These are phyloP conservation scores for Drepana arcuata DNA, from an alignment of 1,140 invertebrate species.

Conservation along the genomic window DNA sequence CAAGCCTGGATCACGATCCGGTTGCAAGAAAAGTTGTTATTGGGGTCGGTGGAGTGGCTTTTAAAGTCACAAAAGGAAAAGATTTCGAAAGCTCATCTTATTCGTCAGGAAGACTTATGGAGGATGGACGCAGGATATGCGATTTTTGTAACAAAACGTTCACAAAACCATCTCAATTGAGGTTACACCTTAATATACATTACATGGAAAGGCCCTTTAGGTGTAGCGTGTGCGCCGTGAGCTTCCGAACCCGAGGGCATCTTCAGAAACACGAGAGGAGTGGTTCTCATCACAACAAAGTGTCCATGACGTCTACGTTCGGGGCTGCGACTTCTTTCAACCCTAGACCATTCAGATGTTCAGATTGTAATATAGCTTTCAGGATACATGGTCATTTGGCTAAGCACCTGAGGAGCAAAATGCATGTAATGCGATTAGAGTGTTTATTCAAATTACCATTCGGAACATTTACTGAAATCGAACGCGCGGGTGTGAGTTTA, in stretches of 20 bases:
- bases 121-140: slow-evolving; percentile 88
- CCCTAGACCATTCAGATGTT: slow-evolving; percentile 94
- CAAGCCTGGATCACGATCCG: slow-evolving; percentile 46
- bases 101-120: slow-evolving; percentile 72
- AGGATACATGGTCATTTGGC: slow-evolving; percentile 96
- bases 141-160: slow-evolving; percentile 93
- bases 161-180: slow-evolving; percentile 89
- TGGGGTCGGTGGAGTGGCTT: slow-evolving; percentile 64
- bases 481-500: slow-evolving; percentile 89
- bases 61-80: slow-evolving; percentile 62
- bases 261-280: slow-evolving; percentile 93
- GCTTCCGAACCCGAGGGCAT: slow-evolving; percentile 92
- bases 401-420: slow-evolving; percentile 96
- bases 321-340: slow-evolving; percentile 88
- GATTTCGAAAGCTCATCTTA: slow-evolving; percentile 56
- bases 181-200: slow-evolving; percentile 95
- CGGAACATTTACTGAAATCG: slow-evolving; percentile 96
- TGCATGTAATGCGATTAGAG: slow-evolving; percentile 96
- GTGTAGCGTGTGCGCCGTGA: slow-evolving; percentile 92
- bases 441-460: slow-evolving; percentile 94
- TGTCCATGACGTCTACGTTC: slow-evolving; percentile 89
- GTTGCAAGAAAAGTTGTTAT: slow-evolving; percentile 68
- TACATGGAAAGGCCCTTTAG: slow-evolving; percentile 94
- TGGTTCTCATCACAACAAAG: slow-evolving; percentile 92
- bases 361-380: slow-evolving; percentile 96